These are phyloP conservation scores for Pseudoatta argentina DNA, from an alignment of 1,140 invertebrate genomes.

Conservation along the genomic window DNA sequence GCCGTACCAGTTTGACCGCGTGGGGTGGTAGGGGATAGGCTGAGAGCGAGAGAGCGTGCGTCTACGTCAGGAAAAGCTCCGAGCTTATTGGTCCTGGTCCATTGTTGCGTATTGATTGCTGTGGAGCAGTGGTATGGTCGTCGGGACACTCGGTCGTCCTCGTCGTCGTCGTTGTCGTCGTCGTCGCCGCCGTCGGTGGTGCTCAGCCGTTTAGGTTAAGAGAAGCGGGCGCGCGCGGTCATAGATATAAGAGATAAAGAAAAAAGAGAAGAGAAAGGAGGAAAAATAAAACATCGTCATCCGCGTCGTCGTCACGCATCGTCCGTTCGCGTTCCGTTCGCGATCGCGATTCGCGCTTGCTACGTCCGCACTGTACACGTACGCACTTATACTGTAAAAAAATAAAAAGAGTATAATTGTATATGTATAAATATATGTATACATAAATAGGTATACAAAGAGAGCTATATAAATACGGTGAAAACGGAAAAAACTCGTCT, in stretches of 20 bases:
- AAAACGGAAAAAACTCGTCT: constrained; percentile 7
- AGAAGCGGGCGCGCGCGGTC: constrained; percentile 65
- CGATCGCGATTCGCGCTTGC: constrained; percentile 58
- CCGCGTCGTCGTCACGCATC: constrained; percentile 48
- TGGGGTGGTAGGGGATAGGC: constrained; percentile 52
- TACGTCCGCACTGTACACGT: constrained; percentile 53
- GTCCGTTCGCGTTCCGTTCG: constrained; percentile 59
- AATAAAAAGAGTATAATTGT: constrained; percentile 47
- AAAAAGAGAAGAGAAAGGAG: neutral
- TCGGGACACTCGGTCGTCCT: constrained; percentile 81
- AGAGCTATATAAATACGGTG: neutral
- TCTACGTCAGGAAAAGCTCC: constrained; percentile 84
- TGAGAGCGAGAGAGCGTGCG: constrained; percentile 81
- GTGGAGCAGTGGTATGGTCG: constrained; percentile 82
- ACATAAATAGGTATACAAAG: neutral
- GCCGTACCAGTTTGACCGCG: constrained; percentile 8
- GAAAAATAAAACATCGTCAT: constrained; percentile 31
- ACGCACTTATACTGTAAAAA: constrained; percentile 18
- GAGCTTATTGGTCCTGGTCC: constrained; percentile 86
- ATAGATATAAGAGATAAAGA: constrained; percentile 40
- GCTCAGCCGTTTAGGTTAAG: constrained; percentile 72
- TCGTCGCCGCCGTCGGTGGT: constrained; percentile 78
- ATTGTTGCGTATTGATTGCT: constrained; percentile 87
- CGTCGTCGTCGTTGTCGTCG: constrained; percentile 79
- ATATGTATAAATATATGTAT: constrained; percentile 30